phyloP scores from a whole-genome alignment of 2,113 vertebrate genomes.

The Heptranchias perlo region DNA sequence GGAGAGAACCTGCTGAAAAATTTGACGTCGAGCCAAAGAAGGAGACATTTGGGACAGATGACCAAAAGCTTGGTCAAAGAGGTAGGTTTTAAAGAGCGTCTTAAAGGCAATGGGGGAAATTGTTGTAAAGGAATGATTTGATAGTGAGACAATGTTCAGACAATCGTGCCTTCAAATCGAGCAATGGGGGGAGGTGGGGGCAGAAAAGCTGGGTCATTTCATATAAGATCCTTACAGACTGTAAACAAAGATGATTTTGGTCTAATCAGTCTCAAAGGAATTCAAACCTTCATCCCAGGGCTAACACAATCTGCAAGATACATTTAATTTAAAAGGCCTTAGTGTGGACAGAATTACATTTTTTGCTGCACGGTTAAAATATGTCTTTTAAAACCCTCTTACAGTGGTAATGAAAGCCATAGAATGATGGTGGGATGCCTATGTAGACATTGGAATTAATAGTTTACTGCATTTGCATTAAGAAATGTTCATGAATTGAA shows the following conservation, averaged over 20 bases:
- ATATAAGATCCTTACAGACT: not conserved
- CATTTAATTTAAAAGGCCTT: not conserved
- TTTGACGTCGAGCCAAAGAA: no score
- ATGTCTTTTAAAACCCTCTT: not conserved
- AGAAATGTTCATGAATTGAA: slow-evolving; percentile 7
- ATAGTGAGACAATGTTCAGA: not conserved
- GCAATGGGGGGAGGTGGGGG: no score
- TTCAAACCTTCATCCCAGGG: not conserved
- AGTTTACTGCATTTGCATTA: slow-evolving; percentile 12
- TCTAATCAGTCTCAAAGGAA: not conserved
- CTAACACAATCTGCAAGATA: not conserved
- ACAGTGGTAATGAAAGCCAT: not conserved
- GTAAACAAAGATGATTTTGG: not conserved
- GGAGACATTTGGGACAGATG: no score
- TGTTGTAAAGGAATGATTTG: no score
- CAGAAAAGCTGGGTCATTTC: no score
- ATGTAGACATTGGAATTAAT: not conserved
- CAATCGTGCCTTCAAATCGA: no score
- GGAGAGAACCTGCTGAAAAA: no score
- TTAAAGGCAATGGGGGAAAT: no score
- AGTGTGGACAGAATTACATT: not conserved
- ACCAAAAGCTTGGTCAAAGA: no score
- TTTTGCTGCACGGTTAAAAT: not conserved
- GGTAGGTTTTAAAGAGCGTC: no score
- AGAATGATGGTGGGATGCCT: not conserved